Conservation (phyloP, 2,113 vertebrate genomes). For the rat (Rattus norvegicus) region DNA sequence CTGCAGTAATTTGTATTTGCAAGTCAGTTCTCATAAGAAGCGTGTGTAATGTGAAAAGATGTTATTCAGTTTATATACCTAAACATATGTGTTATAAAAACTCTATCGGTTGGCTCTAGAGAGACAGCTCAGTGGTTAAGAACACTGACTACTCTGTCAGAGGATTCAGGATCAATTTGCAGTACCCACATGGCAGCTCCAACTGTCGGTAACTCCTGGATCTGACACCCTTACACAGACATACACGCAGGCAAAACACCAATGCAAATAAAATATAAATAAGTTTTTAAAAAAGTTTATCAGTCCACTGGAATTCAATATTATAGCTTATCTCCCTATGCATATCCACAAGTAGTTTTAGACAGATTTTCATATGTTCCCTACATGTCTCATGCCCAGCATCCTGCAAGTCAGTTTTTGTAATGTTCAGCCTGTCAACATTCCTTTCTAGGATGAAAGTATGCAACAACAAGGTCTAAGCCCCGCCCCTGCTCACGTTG, state of each 20-base stretch:
- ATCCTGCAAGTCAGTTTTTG: not conserved
- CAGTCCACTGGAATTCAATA: not conserved
- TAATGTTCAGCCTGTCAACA: not conserved
- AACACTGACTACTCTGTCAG: not conserved
- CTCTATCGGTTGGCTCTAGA: not conserved
- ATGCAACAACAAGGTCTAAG: no score
- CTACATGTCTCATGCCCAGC: not conserved
- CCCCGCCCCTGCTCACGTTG: not conserved
- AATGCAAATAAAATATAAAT: not conserved
- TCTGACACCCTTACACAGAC: not conserved
- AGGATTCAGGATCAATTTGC: not conserved
- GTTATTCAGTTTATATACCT: not conserved
- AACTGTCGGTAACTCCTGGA: not conserved
- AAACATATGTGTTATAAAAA: not conserved
- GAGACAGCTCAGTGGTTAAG: not conserved
- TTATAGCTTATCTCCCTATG: not conserved
- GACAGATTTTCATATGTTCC: not conserved
- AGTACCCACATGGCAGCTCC: not conserved
- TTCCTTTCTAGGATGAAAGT: not conserved
- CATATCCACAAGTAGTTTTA: not conserved
- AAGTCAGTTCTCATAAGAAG: conserved; percentile 26
- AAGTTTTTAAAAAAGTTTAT: not conserved
- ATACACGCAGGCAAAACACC: not conserved
- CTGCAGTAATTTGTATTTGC: conserved; percentile 18
- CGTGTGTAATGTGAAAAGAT: not conserved